phyloP scores from a whole-genome alignment of 2,113 vertebrate genomes.

The Pseudorectes ferrugineus region DNA sequence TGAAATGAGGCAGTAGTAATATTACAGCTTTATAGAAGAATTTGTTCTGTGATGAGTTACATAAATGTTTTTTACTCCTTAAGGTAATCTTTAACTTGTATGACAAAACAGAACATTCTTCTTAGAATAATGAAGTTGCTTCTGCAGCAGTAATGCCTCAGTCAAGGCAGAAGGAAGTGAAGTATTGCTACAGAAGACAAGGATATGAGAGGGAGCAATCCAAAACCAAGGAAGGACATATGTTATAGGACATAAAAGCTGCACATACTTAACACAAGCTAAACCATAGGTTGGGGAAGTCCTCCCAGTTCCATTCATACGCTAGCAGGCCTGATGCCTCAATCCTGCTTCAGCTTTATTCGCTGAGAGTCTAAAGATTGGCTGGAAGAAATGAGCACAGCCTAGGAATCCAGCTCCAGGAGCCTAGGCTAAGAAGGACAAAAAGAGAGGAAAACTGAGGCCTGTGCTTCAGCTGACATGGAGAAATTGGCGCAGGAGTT shows the following conservation, averaged over 20 bases:
- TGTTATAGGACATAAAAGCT: neutral
- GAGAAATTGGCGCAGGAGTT: neutral
- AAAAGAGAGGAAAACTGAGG: neutral
- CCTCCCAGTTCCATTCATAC: neutral
- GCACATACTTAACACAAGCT: neutral
- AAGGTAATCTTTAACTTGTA: neutral
- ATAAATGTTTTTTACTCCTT: neutral
- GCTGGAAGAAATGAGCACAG: neutral
- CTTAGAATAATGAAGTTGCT: neutral
- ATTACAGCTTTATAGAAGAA: neutral
- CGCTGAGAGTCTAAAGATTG: neutral
- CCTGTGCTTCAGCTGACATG: accelerated
- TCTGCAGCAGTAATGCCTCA: neutral
- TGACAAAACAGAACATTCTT: neutral
- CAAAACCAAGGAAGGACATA: neutral
- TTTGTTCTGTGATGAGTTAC: neutral
- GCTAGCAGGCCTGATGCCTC: neutral
- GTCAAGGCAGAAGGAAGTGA: neutral
- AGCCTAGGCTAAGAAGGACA: neutral
- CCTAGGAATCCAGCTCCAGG: neutral
- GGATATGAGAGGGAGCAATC: neutral
- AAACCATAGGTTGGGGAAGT: neutral
- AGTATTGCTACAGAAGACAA: neutral
- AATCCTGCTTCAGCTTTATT: neutral
- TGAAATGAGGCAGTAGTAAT: neutral